Base-by-base conservation (phyloP, 2,888 invertebrate species). In the Camponotus fellah region DNA sequence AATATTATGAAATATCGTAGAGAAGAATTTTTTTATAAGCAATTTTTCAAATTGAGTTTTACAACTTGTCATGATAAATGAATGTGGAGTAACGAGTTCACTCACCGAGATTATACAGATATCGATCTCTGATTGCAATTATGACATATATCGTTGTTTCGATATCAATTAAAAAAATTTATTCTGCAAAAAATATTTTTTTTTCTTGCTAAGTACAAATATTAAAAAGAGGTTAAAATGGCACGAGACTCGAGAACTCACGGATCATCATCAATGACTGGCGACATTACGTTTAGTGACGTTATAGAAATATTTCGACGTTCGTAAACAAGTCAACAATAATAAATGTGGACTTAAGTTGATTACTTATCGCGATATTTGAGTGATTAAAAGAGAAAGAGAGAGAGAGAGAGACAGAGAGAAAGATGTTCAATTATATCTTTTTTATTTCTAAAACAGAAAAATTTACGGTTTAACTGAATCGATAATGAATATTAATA, bases 41-140 rank as follows among this genome's bases (percentile, higher is more conserved):
- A 1, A 32, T 26, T 65, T 37, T 65, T 53, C 40, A 17, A 26
- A 26, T 26, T 17, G 21, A 46, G 5, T 46, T 4, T 40, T 26
- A 26, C 3, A 43, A 9, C 43, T 76, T 17, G 34, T 5, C 56
- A 14, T n/a, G n/a, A 43, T 32, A 74, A 74, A 56, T 12, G 17
- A 6, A 37, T 49, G 6, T 76, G 3, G 14, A 64, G 34, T 26
- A 65, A 65, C 14, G 53, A 65, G 53, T 56, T 40, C 12, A 65
- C 32, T 76, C 14, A 64, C 37, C 37, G 65, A 4, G 21, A 40
- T 37, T 53, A 37, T 2, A 40, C 1, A 10, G n/a, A 2, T 76
- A 77, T 77, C 21, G 56, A 66, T 77, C 40, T n/a, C 4, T 12
- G 8, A 26, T 26, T 76, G 21, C 17, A 8, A 65, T 53, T 53